Percentiles rank a stretch among this genome's conserved stretches.
phyloP scores from a whole-genome alignment of 2,888 invertebrate genomes.

The Candidula unifasciata region DNA sequence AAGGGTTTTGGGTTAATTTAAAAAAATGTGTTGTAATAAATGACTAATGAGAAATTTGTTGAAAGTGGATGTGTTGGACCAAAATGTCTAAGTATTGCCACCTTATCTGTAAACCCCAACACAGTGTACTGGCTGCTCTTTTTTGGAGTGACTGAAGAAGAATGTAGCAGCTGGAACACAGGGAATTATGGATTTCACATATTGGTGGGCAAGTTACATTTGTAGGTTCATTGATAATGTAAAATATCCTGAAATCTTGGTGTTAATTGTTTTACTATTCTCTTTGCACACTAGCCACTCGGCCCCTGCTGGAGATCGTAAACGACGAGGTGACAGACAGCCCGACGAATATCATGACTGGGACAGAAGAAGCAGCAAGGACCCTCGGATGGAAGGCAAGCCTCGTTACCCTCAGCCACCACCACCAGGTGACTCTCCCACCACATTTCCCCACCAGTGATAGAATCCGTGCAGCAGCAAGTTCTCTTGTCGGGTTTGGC shows the following conservation, averaged over 20 bases:
- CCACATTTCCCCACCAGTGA: constrained; percentile 50
- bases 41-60: too few species aligned
- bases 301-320: constrained; percentile 41
- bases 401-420: constrained; percentile 49
- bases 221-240: background rate
- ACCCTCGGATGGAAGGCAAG: constrained; percentile 60
- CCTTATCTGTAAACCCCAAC: too few species aligned
- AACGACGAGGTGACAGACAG: constrained; percentile 41
- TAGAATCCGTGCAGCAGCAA: background rate
- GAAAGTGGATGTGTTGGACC: too few species aligned
- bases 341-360: constrained; percentile 51
- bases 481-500: too few species aligned
- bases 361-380: constrained; percentile 59
- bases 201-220: background rate
- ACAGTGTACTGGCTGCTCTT: too few species aligned
- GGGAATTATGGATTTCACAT: too few species aligned
- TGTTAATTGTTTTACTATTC: background rate
- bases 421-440: constrained; percentile 52
- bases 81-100: too few species aligned
- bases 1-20: too few species aligned
- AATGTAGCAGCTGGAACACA: too few species aligned
- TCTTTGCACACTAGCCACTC: constrained; percentile 37
- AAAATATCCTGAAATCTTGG: too few species aligned
- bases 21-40: too few species aligned
- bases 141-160: too few species aligned